phyloP scores from a whole-genome alignment of 2,888 invertebrate genomes.

The Andrena praecox region DNA sequence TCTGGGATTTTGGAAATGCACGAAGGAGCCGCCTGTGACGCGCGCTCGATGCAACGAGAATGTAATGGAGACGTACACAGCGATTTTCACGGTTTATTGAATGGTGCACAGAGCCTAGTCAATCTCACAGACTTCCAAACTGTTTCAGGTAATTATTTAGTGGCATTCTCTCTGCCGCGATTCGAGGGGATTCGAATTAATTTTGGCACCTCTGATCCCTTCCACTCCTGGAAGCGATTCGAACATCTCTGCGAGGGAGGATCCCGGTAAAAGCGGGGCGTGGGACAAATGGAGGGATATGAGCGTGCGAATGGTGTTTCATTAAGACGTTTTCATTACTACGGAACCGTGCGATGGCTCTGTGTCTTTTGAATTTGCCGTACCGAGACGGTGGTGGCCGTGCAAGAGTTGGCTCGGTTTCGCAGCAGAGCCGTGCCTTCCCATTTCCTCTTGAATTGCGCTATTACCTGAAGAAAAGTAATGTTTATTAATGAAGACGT shows the following conservation, averaged over 20 bases:
- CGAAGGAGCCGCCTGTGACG: not conserved
- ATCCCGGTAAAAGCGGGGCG: not conserved
- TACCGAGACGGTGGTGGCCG: conserved; percentile 95
- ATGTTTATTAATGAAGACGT: conserved; percentile 18
- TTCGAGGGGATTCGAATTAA: too few species aligned
- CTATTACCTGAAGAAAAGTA: conserved; percentile 87
- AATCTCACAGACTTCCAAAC: not conserved
- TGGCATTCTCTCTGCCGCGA: too few species aligned
- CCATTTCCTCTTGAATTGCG: conserved; percentile 94
- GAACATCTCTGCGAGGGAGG: not conserved
- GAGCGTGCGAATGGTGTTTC: conserved; percentile 4
- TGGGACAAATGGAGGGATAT: not conserved
- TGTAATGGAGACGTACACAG: not conserved
- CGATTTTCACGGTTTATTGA: conserved; percentile 12
- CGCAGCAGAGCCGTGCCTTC: conserved; percentile 89
- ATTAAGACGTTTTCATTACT: conserved; percentile 14
- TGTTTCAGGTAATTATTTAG: too few species aligned
- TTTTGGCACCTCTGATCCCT: not conserved
- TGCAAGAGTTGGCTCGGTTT: conserved; percentile 93
- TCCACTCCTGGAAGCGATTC: not conserved
- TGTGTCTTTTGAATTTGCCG: conserved; percentile 84
- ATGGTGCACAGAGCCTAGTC: not conserved
- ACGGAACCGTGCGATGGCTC: conserved; percentile 8
- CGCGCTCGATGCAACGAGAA: not conserved
- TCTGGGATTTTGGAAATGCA: not conserved